A percentile compares a stretch with the other conserved stretches of the same genome.
Conservation (phyloP, 2,888 invertebrate genomes). For the Scaptodrosophila latifasciaeformis region DNA sequence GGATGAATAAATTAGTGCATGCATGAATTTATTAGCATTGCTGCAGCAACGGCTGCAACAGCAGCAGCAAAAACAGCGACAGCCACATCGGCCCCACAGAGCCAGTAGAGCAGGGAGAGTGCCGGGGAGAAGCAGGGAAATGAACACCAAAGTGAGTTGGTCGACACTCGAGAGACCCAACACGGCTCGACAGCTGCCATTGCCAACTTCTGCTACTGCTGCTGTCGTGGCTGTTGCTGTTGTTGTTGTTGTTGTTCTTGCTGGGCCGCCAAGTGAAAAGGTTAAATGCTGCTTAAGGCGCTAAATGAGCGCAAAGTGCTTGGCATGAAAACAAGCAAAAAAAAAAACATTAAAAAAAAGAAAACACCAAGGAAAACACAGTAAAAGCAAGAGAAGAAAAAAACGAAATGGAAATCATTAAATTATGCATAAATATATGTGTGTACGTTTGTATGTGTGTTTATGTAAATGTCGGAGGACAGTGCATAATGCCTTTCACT, state of each 20-base stretch:
- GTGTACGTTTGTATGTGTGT: not conserved
- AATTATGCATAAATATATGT: constrained; percentile 18
- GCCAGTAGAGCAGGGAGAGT: no score
- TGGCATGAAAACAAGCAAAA: constrained; percentile 10
- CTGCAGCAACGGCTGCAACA: constrained; percentile 7
- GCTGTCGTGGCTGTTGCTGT: not conserved
- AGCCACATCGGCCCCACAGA: no score
- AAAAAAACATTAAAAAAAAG: not conserved
- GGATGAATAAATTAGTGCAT: constrained; percentile 50
- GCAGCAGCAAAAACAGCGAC: not conserved
- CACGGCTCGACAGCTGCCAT: not conserved
- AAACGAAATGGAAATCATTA: constrained; percentile 10
- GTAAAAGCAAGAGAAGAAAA: not conserved
- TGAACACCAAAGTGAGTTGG: no score
- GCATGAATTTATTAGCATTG: constrained; percentile 26
- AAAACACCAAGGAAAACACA: not conserved
- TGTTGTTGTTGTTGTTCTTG: constrained; percentile 6
- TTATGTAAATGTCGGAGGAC: not conserved
- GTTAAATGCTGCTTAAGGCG: constrained; percentile 27
- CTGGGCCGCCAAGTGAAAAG: constrained; percentile 15
- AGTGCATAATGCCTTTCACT: constrained; percentile 14
- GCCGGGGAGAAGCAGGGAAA: no score
- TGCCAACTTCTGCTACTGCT: not conserved
- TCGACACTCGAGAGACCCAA: no score
- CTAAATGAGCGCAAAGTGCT: constrained; percentile 25